phyloP scores from a whole-genome alignment of 2,888 invertebrate genomes.

The Nebria brevicollis region DNA sequence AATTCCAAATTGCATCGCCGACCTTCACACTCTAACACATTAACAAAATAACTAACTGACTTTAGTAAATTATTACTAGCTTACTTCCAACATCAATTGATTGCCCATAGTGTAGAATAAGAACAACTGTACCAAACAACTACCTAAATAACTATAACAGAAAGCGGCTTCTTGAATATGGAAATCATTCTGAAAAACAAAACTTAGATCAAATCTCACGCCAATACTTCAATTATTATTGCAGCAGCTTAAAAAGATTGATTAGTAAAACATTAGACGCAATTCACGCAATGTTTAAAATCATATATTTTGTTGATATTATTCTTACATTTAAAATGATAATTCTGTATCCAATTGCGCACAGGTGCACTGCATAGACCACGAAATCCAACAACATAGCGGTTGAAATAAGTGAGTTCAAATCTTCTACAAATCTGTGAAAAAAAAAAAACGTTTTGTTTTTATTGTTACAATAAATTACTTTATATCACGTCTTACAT shows the following conservation, averaged over 20 bases:
- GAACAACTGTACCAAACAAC: conserved; percentile 26
- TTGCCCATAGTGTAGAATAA: conserved; percentile 30
- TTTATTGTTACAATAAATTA: neutral
- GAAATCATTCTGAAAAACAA: neutral
- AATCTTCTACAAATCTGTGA: neutral
- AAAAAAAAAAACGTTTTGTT: neutral
- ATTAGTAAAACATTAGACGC: too few species aligned
- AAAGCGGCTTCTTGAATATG: neutral
- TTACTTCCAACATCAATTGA: conserved; percentile 35
- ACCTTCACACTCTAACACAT: conserved; percentile 32
- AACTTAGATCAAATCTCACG: neutral
- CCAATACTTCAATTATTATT: neutral
- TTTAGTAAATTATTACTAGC: neutral
- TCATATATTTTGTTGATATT: too few species aligned
- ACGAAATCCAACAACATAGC: neutral
- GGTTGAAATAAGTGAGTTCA: neutral
- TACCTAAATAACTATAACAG: conserved; percentile 19
- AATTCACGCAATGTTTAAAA: too few species aligned
- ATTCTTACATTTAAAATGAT: neutral
- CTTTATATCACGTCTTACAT: neutral
- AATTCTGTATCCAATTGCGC: neutral
- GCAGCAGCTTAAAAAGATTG: too few species aligned
- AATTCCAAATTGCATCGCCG: conserved; percentile 24
- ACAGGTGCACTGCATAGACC: neutral
- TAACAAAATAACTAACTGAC: conserved; percentile 9